phyloP scores from a whole-genome alignment of 2,888 invertebrate species.

The Pterobdella sp. region DNA sequence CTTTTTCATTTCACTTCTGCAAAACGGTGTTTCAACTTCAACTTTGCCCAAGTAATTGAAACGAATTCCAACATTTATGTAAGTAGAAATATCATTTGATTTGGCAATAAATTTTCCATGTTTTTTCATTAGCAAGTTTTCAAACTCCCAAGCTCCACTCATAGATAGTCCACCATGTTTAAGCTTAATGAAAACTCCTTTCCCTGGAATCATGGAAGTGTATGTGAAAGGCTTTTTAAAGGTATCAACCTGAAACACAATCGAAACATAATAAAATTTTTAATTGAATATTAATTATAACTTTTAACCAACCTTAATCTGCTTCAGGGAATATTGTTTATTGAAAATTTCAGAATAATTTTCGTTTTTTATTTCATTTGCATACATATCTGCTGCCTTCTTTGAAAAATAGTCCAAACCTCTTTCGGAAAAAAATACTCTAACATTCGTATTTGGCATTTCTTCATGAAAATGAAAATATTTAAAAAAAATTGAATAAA shows the following conservation, averaged over 20 bases:
- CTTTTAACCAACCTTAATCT: too few species aligned
- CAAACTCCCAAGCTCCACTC: background rate
- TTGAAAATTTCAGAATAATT: too few species aligned
- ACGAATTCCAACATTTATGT: background rate
- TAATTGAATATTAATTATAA: too few species aligned
- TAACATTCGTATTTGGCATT: too few species aligned
- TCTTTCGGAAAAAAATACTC: background rate
- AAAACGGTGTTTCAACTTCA: background rate
- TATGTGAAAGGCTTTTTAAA: background rate
- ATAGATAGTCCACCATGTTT: background rate
- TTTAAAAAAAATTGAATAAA: too few species aligned
- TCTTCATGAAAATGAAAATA: too few species aligned
- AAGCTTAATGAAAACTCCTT: background rate
- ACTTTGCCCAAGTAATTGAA: background rate
- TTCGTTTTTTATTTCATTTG: too few species aligned
- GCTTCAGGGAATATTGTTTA: too few species aligned
- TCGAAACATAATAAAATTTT: too few species aligned
- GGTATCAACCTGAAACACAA: background rate
- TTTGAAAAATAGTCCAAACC: background rate
- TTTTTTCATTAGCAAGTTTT: background rate
- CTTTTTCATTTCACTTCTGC: background rate
- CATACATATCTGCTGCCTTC: too few species aligned
- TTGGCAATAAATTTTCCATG: background rate
- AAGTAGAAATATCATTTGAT: background rate
- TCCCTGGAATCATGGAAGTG: background rate